Evolutionary conservation across 2,113 vertebrate genomes (phyloP).

Genomic region (Carettochelys insculpta): DNA sequence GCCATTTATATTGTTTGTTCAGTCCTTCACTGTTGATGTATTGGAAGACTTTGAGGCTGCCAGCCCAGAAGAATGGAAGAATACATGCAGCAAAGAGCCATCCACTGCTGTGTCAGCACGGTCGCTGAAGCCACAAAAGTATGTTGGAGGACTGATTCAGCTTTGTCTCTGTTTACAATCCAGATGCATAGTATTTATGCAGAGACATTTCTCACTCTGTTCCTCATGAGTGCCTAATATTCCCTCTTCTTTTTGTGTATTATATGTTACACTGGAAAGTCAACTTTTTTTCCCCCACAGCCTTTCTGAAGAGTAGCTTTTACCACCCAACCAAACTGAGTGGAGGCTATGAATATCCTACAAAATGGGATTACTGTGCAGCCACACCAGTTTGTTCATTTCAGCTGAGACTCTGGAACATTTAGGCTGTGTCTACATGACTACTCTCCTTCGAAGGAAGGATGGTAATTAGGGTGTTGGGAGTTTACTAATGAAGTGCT

Average conservation of each 20-base stretch:
- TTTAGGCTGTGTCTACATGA: too few relatives aligned
- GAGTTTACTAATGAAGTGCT: too few relatives aligned
- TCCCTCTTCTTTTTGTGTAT: rapidly evolving
- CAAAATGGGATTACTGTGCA: neutral
- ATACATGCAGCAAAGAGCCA: conserved; percentile 12
- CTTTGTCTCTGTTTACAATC: conserved; percentile 12
- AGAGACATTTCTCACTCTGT: neutral
- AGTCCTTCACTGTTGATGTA: conserved; percentile 20
- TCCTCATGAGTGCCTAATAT: neutral
- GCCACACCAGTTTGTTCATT: neutral
- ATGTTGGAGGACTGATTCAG: neutral
- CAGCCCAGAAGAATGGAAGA: conserved; percentile 5
- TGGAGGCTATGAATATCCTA: neutral
- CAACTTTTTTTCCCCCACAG: neutral
- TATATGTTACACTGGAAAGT: neutral
- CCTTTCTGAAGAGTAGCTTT: neutral
- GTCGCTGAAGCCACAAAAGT: neutral
- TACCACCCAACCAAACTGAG: neutral
- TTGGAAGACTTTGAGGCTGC: conserved; percentile 11
- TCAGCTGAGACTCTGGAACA: neutral
- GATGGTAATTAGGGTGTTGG: too few relatives aligned
- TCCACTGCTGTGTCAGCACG: neutral
- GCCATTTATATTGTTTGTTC: neutral
- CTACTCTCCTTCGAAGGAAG: too few relatives aligned
- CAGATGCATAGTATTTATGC: neutral